phyloP scores from a whole-genome alignment of 2,888 invertebrate genomes.

The Hedychridium roseum region DNA sequence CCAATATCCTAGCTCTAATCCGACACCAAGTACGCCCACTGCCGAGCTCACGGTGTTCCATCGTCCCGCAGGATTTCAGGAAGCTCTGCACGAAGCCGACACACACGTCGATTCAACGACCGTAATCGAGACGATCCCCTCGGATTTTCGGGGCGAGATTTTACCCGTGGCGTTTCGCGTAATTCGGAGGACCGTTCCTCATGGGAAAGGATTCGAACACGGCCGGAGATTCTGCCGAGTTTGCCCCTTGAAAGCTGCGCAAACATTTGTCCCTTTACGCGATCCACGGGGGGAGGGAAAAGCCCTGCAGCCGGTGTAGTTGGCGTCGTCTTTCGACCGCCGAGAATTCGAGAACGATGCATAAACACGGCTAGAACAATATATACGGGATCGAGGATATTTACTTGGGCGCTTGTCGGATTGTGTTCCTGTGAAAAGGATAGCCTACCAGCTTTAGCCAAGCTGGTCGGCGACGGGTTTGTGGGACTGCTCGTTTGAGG shows the following conservation, averaged over 20 bases:
- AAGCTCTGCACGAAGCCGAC: neutral
- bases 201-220: too few relatives aligned
- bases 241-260: too few relatives aligned
- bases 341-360: conserved; percentile 17
- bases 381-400: conserved; percentile 53
- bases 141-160: too few relatives aligned
- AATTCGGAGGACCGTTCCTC: too few relatives aligned
- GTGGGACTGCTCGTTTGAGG: conserved; percentile 76
- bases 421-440: conserved; percentile 62
- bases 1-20: conserved; percentile 16
- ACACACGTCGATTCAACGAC: conserved; percentile 4
- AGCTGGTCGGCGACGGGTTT: conserved; percentile 74
- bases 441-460: conserved; percentile 66
- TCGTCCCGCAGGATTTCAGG: neutral
- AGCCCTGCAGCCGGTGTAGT: too few relatives aligned
- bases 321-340: too few relatives aligned
- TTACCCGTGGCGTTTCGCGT: too few relatives aligned
- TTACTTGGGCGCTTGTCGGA: conserved; percentile 62
- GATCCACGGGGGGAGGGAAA: neutral
- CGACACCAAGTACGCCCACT: conserved; percentile 22
- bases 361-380: conserved; percentile 16
- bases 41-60: conserved; percentile 11
- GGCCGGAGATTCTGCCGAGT: too few relatives aligned
- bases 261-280: too few relatives aligned
- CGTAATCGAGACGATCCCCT: conserved; percentile 6